Evolutionary conservation across 2,113 vertebrate species (phyloP).

Genomic region (Oriolus oriolus): DNA sequence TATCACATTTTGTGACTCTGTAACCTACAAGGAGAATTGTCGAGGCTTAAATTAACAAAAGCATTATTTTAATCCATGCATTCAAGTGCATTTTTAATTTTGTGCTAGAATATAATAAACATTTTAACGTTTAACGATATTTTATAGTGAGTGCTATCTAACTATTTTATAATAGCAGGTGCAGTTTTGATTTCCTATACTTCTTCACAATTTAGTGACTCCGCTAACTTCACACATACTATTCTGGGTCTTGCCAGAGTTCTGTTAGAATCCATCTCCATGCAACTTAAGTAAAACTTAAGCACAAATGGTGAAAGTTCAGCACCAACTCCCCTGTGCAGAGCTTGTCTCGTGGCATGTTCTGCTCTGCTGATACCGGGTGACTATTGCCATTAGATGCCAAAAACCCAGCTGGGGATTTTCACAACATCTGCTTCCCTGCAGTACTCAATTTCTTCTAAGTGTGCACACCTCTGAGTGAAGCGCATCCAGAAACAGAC

Average conservation of each 20-base stretch:
- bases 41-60: conserved; percentile 2
- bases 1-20: neutral
- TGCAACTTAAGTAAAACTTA: neutral
- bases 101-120: neutral
- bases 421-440: neutral
- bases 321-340: neutral
- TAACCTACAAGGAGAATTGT: neutral
- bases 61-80: neutral
- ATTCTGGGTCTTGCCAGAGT: neutral
- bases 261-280: neutral
- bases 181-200: neutral
- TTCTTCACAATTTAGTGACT: neutral
- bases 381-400: neutral
- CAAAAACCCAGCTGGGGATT: neutral
- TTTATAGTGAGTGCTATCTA: neutral
- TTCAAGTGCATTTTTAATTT: neutral
- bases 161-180: neutral
- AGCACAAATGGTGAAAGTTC: neutral
- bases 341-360: neutral
- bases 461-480: neutral
- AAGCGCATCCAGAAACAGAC: neutral
- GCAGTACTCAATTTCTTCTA: conserved; percentile 8
- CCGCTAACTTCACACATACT: neutral
- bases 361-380: neutral
- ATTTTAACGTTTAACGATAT: neutral